Base-by-base conservation (phyloP, 2,113 vertebrate genomes). In the Thymallus thymallus region DNA sequence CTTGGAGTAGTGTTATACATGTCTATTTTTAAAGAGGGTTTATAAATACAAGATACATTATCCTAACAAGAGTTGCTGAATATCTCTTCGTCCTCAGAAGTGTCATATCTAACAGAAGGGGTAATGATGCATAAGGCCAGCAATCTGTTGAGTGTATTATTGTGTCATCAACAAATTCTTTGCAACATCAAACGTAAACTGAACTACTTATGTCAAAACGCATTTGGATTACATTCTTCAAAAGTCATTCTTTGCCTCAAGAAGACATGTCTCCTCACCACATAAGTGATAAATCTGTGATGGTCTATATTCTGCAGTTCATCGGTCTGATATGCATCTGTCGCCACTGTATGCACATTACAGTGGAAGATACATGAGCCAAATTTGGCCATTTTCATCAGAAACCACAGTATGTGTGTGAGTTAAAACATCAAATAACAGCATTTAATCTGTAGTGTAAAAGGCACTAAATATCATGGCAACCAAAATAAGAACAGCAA, bases 141-240 rank as follows among this genome's bases (percentile, higher is more conserved):
- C 20, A 22, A 60, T 51, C 48, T 51, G 18, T 5, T 51, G 48
- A 51, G 6, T 51, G 5, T 18, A 10, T 13, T 13, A 13, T 48
- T 48, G 0, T 32, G 32, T 58, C 20, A 58, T 58, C 55, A 5
- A 2, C 55, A 48, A 3, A 14, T 58, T 58, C n/a, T 58, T 58
- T 58, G 9, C 4, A 58, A n/a, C 18, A 10, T 16, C 56, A 23
- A 60, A 22, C 1, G 1, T 60, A 7, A 30, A 68, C 73, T 32
- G 63, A 16, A 58, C 14, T 55, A 68, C 48, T 74, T 26, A 61
- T 23, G 10, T 80, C n/a, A 58, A 55, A 62, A 72, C 69, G 66
- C 16, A 68, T 32, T 51, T 41, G 4, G 51, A 74, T 23, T 56
- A 29, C 63, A 6, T 35, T 45, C 45, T 55, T 71, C 7, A 10